Evolutionary conservation across 2,113 vertebrate species (phyloP), one percentile per base, ranked within the genome.

Genomic region (Anhinga rufa): DNA sequence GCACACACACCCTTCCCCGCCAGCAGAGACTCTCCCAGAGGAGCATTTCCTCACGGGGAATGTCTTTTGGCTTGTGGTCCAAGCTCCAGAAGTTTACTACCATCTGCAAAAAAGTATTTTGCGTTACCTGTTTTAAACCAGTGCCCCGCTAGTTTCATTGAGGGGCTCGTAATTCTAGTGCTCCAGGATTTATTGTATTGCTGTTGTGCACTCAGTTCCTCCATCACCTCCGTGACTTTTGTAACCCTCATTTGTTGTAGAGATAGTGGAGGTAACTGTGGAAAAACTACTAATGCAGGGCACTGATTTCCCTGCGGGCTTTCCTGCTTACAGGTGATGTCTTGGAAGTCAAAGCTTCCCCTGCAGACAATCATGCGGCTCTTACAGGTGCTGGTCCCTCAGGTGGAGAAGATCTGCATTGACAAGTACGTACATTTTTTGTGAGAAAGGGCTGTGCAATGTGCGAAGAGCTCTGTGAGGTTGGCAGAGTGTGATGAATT

Each of bases 391-490:
- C 97, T 99, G 83, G 99, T 99, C 12, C 99, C 99, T 36, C 99
- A 99, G 95, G 99, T 99, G 97, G 99, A 99, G 97, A 99, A 99
- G 98, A 99, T 99, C 98, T 99, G 99, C 97, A 99, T 99, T 12
- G 99, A 99, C 98, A 99, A 99, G 99, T 99, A 97, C 89, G 98
- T 58, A 36, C 16, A 14, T 57, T 80, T 65, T 12, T 65, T 32
- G 28, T 38, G 66, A 38, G 61, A 22, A 70, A 36, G 54, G 38
- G 8, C 20, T 71, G 20, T 71, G 57, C 52, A 26, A 7, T 49
- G 48, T 83, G 26, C 49, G 24, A 32, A 38, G 48, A 38, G 61
- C 51, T 54, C 17, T 34, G 15, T 4, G 18, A n/a, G 10, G 9
- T 4, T 81, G 51, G 46, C 16, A 75, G 49, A 54, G 42, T 20